A percentile compares a stretch with the other conserved stretches of the same genome.
These are phyloP conservation scores for Lasioglossum lativentre DNA, from an alignment of 2,888 invertebrate genomes.

Conservation along the genomic window DNA sequence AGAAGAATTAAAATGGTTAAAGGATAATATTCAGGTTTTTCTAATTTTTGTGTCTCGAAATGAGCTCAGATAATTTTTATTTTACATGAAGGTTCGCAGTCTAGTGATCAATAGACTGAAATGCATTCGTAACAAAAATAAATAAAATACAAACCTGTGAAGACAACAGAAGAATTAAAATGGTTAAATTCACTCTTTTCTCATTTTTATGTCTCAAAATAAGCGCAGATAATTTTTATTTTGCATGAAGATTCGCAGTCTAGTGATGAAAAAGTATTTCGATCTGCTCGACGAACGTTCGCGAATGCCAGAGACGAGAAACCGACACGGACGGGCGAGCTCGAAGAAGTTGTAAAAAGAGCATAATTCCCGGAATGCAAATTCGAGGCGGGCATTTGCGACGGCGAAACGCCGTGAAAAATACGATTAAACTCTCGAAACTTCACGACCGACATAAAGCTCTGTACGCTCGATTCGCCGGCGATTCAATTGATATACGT, in stretches of 20 bases:
- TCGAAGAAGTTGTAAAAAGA: slow-evolving; percentile 42
- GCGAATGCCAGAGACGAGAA: not conserved
- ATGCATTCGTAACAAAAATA: not conserved
- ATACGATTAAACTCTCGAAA: slow-evolving; percentile 32
- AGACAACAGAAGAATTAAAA: not conserved
- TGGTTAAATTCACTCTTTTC: no score
- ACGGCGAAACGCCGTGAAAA: not conserved
- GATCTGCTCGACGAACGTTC: not conserved
- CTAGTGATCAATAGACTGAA: not conserved
- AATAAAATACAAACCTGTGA: not conserved
- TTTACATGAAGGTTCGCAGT: not conserved
- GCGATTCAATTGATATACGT: slow-evolving; percentile 48
- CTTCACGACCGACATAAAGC: slow-evolving; percentile 38
- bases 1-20: no score
- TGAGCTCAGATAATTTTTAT: no score
- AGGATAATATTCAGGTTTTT: no score
- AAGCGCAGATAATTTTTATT: no score
- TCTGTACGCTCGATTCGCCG: slow-evolving; percentile 15
- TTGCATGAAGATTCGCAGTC: no score
- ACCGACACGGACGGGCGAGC: not conserved
- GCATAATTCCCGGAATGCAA: slow-evolving; percentile 23
- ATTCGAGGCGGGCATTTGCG: not conserved
- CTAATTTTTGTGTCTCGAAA: no score
- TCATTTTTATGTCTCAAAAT: no score
- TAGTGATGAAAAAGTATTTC: not conserved